These are phyloP conservation scores for Pangasius djambal DNA, from an alignment of 2,797 vertebrate genomes.

Conservation along the genomic window DNA sequence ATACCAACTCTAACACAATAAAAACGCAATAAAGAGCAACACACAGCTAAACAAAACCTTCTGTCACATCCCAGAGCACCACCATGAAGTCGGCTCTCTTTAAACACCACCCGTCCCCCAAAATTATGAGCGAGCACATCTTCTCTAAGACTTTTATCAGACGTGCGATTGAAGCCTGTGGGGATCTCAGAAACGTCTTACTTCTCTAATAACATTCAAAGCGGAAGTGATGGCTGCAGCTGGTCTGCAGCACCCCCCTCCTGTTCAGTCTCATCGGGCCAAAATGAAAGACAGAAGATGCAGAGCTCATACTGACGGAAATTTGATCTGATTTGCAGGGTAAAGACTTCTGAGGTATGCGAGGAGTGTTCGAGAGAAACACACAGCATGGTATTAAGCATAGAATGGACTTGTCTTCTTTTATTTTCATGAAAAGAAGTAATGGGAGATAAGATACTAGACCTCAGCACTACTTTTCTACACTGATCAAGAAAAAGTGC, in stretches of 20 bases:
- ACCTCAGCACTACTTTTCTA: conserved; percentile 13
- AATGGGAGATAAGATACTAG: conserved; percentile 15
- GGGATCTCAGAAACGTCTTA: not conserved
- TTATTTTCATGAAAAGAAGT: conserved; percentile 27
- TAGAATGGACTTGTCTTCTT: conserved; percentile 26
- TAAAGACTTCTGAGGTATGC: conserved; percentile 27
- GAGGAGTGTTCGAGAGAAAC: conserved; percentile 9
- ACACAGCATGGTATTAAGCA: conserved; percentile 18
- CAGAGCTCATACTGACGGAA: conserved; percentile 67
- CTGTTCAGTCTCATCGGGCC: conserved; percentile 58
- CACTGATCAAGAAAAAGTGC: not conserved
- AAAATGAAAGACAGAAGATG: conserved; percentile 71
- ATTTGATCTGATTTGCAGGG: conserved; percentile 68
- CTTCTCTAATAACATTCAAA: conserved; percentile 36
- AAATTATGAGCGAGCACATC: conserved; percentile 37
- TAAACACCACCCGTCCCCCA: not conserved
- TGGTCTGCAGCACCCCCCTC: not conserved
- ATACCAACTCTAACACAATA: conserved; percentile 20
- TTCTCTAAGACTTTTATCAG: conserved; percentile 31
- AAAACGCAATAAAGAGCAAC: conserved; percentile 13
- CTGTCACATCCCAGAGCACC: conserved; percentile 14
- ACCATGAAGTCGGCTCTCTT: not conserved
- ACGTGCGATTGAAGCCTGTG: conserved; percentile 26
- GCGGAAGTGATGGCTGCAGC: conserved; percentile 32
- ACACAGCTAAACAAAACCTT: conserved; percentile 18